A percentile compares a stretch with the other conserved stretches of the same genome.
Evolutionary conservation across 2,113 vertebrate species (phyloP).

Genomic region (Peucedramus taeniatus): DNA sequence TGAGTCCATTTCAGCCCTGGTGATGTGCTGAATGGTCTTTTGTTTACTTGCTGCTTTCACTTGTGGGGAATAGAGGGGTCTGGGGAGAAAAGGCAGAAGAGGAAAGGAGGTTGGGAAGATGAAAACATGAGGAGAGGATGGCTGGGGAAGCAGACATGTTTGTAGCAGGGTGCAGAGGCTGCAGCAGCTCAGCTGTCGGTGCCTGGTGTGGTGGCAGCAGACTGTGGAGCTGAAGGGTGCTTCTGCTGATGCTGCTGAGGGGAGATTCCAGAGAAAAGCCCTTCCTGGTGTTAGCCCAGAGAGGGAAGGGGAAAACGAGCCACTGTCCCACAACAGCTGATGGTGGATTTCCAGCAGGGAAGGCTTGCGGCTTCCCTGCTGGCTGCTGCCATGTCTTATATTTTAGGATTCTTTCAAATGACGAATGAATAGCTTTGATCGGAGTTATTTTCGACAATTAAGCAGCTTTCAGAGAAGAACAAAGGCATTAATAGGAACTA

Average conservation of each 20-base stretch:
- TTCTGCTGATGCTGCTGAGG: not conserved
- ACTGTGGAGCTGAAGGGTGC: not conserved
- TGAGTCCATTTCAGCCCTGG: not conserved
- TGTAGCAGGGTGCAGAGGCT: not conserved
- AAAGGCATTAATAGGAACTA: not conserved
- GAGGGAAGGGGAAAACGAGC: not conserved
- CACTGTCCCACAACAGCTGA: not conserved
- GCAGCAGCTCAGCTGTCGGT: accelerated
- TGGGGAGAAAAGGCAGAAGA: not conserved
- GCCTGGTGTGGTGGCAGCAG: not conserved
- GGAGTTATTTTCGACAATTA: not conserved
- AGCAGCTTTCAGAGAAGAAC: not conserved
- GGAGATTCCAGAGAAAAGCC: not conserved
- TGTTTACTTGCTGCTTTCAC: not conserved
- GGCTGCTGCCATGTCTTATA: constrained; percentile 5
- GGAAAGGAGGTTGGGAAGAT: not conserved
- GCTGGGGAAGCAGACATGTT: not conserved
- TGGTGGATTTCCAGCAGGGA: constrained; percentile 34
- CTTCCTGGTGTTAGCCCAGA: not conserved
- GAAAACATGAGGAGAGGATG: not conserved
- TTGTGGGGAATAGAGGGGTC: not conserved
- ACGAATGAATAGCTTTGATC: not conserved
- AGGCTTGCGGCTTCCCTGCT: not conserved
- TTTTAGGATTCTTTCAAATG: not conserved
- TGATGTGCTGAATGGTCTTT: not conserved